These are phyloP conservation scores for Ernsta delagoae DNA, from an alignment of 2,888 invertebrate species.

Conservation along the genomic window DNA sequence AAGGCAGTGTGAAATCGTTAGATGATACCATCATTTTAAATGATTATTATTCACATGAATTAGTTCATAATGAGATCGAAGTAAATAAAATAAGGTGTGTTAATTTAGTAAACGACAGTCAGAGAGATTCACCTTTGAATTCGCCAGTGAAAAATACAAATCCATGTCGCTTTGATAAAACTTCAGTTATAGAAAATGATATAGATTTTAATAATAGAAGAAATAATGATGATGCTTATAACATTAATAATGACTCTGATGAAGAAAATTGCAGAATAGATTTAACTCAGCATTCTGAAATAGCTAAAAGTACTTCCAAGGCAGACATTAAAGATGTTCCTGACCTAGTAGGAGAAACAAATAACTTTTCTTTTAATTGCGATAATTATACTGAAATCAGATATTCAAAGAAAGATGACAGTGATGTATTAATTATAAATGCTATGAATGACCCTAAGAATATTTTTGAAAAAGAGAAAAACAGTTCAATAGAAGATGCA, in stretches of 20 bases:
- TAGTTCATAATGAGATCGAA: neutral
- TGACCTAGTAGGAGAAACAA: conserved; percentile 52
- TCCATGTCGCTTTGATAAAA: neutral
- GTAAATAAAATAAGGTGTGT: neutral
- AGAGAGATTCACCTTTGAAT: too few relatives aligned
- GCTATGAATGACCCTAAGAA: neutral
- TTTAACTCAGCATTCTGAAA: conserved; percentile 57
- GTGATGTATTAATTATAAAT: conserved; percentile 2
- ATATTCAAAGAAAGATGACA: neutral
- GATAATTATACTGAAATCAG: conserved; percentile 47
- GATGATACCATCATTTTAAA: conserved; percentile 15
- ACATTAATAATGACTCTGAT: neutral
- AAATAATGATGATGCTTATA: neutral
- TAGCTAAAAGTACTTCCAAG: conserved; percentile 26
- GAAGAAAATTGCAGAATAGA: conserved; percentile 50
- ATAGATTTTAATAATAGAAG: neutral
- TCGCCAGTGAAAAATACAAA: neutral
- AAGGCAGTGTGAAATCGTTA: conserved; percentile 8
- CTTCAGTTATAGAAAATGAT: neutral
- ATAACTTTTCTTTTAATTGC: conserved; percentile 70
- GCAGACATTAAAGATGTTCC: conserved; percentile 18
- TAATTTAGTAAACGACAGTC: neutral
- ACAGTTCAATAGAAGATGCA: conserved; percentile 38
- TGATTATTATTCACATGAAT: neutral
- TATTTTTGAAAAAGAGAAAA: conserved; percentile 29